A percentile compares a stretch with the other conserved stretches of the same genome.
Evolutionary conservation across 2,888 invertebrate genomes (phyloP).

Genomic region (Blera fallax): DNA sequence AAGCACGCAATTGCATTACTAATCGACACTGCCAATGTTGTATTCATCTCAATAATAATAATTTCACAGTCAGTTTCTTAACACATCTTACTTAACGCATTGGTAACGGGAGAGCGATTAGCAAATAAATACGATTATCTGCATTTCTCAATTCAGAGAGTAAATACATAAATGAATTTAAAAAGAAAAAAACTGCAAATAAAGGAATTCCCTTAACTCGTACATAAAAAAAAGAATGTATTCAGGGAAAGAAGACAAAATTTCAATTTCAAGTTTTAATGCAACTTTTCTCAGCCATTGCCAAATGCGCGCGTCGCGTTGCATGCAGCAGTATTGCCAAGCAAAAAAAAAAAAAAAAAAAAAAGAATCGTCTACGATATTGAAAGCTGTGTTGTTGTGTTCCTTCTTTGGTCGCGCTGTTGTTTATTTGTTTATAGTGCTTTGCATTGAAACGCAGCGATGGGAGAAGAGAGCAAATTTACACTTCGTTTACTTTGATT

Average conservation of each 20-base stretch:
- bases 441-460: conserved; percentile 37
- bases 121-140: conserved; percentile 34
- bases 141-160: conserved; percentile 23
- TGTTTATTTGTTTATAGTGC: conserved; percentile 11
- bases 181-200: background rate
- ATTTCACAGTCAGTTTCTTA: conserved; percentile 24
- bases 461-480: conserved; percentile 41
- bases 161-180: conserved; percentile 19
- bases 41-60: conserved; percentile 26
- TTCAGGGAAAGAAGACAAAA: background rate
- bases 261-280: conserved; percentile 2
- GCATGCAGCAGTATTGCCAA: conserved; percentile 29
- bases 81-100: conserved; percentile 47
- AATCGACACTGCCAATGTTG: conserved; percentile 10
- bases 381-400: conserved; percentile 5
- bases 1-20: conserved; percentile 65
- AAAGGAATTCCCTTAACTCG: too few relatives aligned
- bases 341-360: background rate
- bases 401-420: conserved; percentile 14
- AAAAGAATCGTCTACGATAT: background rate
- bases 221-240: background rate
- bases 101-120: conserved; percentile 8
- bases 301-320: conserved; percentile 13
- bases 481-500: conserved; percentile 52
- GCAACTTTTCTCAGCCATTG: conserved; percentile 11